Evolutionary conservation across 2,113 vertebrate species (phyloP).

Genomic region (Hyperopisus bebe): DNA sequence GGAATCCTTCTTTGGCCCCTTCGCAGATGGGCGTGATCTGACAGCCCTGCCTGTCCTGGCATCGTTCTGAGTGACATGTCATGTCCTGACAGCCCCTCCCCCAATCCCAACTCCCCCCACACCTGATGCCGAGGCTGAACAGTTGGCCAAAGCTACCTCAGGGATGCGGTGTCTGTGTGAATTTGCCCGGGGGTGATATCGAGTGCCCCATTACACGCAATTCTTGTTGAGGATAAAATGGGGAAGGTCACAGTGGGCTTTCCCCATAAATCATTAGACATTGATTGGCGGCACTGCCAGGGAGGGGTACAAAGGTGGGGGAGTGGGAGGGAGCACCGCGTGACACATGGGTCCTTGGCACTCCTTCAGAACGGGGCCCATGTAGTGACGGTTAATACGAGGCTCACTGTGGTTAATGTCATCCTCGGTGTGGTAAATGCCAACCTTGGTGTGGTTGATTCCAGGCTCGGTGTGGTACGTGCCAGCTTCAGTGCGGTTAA

Average conservation of each 20-base stretch:
- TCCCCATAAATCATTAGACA: constrained; percentile 58
- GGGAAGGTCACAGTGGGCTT: constrained; percentile 43
- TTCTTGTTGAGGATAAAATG: constrained; percentile 57
- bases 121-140: constrained; percentile 34
- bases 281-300: constrained; percentile 43
- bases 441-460: neutral
- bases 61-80: constrained; percentile 4
- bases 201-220: constrained; percentile 56
- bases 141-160: constrained; percentile 55
- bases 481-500: neutral
- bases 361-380: neutral
- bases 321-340: neutral
- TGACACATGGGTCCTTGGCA: neutral
- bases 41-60: neutral
- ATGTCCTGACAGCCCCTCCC: neutral
- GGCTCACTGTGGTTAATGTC: neutral
- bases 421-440: neutral
- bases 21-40: neutral
- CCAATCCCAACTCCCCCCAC: neutral
- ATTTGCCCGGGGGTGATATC: constrained; percentile 52
- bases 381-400: neutral
- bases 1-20: neutral
- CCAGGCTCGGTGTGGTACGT: neutral
- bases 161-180: constrained; percentile 50
- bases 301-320: neutral